A percentile compares a stretch with the other conserved stretches of the same genome.
phyloP scores from a whole-genome alignment of 2,888 invertebrate genomes.

The Cataglyphis albicans region DNA sequence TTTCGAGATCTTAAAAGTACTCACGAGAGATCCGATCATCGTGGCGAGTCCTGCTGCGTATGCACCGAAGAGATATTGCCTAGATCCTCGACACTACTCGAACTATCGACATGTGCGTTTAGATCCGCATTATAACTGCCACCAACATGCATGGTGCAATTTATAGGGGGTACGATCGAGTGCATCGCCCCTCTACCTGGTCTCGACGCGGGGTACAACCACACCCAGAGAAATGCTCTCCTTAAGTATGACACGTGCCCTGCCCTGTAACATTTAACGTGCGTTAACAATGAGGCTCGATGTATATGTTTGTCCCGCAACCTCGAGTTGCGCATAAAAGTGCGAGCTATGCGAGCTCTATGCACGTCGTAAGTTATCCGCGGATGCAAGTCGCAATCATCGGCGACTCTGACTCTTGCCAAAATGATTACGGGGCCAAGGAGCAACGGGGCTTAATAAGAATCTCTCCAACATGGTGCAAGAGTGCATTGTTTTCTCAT shows the following conservation, averaged over 20 bases:
- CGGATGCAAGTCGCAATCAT: slow-evolving; percentile 53
- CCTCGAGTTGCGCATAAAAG: slow-evolving; percentile 69
- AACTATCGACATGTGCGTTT: slow-evolving; percentile 64
- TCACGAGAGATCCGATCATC: slow-evolving; percentile 73
- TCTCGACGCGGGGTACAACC: slow-evolving; percentile 74
- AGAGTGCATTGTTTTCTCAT: neutral
- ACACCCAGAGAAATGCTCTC: slow-evolving; percentile 85
- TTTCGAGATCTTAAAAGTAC: slow-evolving; percentile 59
- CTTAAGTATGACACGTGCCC: slow-evolving; percentile 75
- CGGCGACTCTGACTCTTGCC: slow-evolving; percentile 5
- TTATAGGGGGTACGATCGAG: slow-evolving; percentile 76
- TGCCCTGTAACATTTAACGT: slow-evolving; percentile 81
- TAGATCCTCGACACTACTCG: slow-evolving; percentile 59
- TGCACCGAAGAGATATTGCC: slow-evolving; percentile 18
- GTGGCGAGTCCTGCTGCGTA: slow-evolving; percentile 48
- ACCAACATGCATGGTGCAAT: slow-evolving; percentile 78
- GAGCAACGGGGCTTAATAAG: neutral
- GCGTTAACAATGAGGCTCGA: slow-evolving; percentile 67
- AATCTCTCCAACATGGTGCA: neutral
- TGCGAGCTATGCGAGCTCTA: slow-evolving; percentile 57
- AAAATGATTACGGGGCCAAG: neutral
- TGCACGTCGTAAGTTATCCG: slow-evolving; percentile 57
- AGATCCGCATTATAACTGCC: slow-evolving; percentile 77
- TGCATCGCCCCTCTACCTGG: slow-evolving; percentile 76
- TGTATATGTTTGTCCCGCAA: slow-evolving; percentile 58